phyloP scores from a whole-genome alignment of 1,140 invertebrate species.

The Papilio aristodemus region DNA sequence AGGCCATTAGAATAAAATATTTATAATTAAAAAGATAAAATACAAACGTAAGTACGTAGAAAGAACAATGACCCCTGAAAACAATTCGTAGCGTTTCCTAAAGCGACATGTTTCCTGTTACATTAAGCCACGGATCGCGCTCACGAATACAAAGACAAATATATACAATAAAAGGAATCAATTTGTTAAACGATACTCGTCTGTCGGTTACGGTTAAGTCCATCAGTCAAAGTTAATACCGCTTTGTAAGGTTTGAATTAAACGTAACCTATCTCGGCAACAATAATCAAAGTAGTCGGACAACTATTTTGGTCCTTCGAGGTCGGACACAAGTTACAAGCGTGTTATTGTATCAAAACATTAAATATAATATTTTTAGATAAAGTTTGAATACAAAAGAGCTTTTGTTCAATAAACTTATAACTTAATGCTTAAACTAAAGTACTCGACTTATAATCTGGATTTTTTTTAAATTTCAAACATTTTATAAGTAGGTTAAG shows the following conservation, averaged over 20 bases:
- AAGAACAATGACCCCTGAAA: conserved; percentile 72
- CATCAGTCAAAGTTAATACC: conserved; percentile 13
- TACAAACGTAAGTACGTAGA: conserved; percentile 45
- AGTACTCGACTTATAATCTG: background rate
- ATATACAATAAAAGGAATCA: conserved; percentile 19
- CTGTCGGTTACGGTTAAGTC: conserved; percentile 10
- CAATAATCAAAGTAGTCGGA: conserved; percentile 6
- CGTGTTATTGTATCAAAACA: background rate
- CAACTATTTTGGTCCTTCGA: conserved; percentile 33
- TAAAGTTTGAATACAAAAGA: background rate
- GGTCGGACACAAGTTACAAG: conserved; percentile 12
- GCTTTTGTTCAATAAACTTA: background rate
- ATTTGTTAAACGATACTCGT: conserved; percentile 24
- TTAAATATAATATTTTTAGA: conserved; percentile 11
- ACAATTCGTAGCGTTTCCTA: conserved; percentile 69
- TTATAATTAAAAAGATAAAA: conserved; percentile 36
- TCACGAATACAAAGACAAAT: conserved; percentile 44
- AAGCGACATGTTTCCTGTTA: conserved; percentile 72
- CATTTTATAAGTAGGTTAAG: conserved; percentile 35
- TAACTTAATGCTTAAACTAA: background rate
- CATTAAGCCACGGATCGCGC: conserved; percentile 54
- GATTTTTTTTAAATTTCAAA: background rate
- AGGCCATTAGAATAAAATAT: no score
- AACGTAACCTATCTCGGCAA: background rate
- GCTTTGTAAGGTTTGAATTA: conserved; percentile 8